phyloP scores from a whole-genome alignment of 2,113 vertebrate genomes.

The Burhinus oedicnemus region DNA sequence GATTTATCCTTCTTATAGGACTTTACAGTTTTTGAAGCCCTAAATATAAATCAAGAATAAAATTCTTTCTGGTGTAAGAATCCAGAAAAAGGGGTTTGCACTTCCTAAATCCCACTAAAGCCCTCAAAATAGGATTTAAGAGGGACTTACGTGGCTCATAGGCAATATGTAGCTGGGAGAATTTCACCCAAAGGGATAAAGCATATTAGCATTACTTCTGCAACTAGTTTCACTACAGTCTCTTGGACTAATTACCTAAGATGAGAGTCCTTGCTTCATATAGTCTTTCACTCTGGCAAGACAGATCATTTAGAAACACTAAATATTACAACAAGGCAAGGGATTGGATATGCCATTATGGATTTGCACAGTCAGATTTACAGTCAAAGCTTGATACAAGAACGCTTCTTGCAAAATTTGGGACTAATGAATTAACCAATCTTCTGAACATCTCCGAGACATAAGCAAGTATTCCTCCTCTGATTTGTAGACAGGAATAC shows the following conservation, averaged over 20 bases:
- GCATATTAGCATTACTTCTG: background rate
- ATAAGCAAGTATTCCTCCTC: background rate
- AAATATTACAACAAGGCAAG: background rate
- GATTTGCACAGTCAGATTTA: background rate
- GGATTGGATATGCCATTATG: background rate
- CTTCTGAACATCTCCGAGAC: background rate
- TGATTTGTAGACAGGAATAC: background rate
- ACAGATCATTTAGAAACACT: background rate
- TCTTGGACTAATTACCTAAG: background rate
- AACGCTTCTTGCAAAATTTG: background rate
- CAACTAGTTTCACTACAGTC: background rate
- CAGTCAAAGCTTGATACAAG: background rate
- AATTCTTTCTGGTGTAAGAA: background rate
- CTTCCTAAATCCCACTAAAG: background rate
- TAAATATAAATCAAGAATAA: background rate
- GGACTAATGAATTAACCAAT: background rate
- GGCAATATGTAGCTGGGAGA: background rate
- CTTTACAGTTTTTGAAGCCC: background rate
- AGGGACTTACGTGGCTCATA: background rate
- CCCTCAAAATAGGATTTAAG: constrained; percentile 14
- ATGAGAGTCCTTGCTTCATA: background rate
- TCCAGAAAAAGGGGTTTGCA: background rate
- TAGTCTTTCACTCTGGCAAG: background rate
- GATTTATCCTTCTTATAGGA: background rate
- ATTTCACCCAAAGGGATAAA: constrained; percentile 17